phyloP scores from a whole-genome alignment of 2,113 vertebrate genomes.

The Dolichotis patagonum region DNA sequence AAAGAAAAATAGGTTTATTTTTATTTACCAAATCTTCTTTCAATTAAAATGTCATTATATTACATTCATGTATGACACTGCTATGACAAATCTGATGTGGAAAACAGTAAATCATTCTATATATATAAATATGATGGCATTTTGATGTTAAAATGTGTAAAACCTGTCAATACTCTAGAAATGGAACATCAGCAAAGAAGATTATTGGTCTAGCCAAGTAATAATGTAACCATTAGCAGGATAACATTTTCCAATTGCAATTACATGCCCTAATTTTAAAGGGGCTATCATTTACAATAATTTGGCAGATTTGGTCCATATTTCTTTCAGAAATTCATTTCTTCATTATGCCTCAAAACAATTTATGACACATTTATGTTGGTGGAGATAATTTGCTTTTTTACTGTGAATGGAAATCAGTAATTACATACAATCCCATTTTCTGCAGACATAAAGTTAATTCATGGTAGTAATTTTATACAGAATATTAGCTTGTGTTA shows the following conservation, averaged over 20 bases:
- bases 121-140: conserved; percentile 83
- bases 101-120: conserved; percentile 84
- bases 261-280: conserved; percentile 91
- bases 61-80: conserved; percentile 76
- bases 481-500: conserved; percentile 88
- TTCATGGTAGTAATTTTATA: conserved; percentile 90
- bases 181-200: conserved; percentile 85
- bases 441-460: conserved; percentile 91
- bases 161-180: conserved; percentile 87
- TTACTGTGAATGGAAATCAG: conserved; percentile 92
- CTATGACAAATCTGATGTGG: conserved; percentile 80
- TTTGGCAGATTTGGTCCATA: conserved; percentile 90
- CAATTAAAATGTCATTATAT: conserved; percentile 75
- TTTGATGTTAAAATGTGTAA: conserved; percentile 88
- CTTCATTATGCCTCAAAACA: conserved; percentile 91
- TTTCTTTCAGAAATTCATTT: conserved; percentile 92
- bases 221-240: conserved; percentile 88
- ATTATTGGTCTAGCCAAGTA: conserved; percentile 88
- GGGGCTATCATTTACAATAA: conserved; percentile 90
- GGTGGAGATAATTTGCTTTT: conserved; percentile 90
- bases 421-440: conserved; percentile 91
- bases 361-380: conserved; percentile 90
- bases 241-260: conserved; percentile 90
- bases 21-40: conserved; percentile 73
- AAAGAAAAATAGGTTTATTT: conserved; percentile 68